Evolutionary conservation across 1,140 invertebrate species (phyloP), one percentile per base, ranked within the genome.

Genomic region (Drosophila pseudoananassae): DNA sequence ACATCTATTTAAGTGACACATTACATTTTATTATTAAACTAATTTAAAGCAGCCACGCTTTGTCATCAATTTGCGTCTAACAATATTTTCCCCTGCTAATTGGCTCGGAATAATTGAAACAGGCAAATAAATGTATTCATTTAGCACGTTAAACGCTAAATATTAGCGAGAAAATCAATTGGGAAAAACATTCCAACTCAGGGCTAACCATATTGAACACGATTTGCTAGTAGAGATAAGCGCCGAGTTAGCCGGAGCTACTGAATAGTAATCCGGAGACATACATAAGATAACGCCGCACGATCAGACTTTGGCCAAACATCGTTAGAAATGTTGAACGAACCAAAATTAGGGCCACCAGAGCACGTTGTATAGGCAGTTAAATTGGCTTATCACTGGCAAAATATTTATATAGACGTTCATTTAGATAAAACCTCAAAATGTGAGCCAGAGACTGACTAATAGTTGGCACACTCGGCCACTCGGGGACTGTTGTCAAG

Each of bases 381-480:
- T 64, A 66, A 46, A 66, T 25, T 23, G 38, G 43, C 80, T 85
- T 83, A 83, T 83, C 80, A 72, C 47, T 52, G 40, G 29, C 71
- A 50, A 51, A 72, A 71, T 73, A 63, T 71, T 65, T 68, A 68
- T 80, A 78, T 59, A 54, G 71, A 45, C 63, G 54, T 31, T 65
- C 31, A 50, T 60, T 83, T 64, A 76, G 80, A 80, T 75, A 75
- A 73, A 73, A 49, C 12, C 25, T 15, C 10, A 25, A 54, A 46
- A 38, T 43, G 7, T 23, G 2, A 33, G n/a, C 56, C 29, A 36
- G 9, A 29, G 9, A 29, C 49, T 77, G 68, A 73, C 78, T 81
- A 83, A 83, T 77, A 43, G n/a, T 43, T 50, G 12, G 20, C 38
- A 7, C 7, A 7, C 8, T 15, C 4, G 20, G 27, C 12, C 15